phyloP scores from a whole-genome alignment of 1,140 invertebrate genomes.

The Notospermus geniculatus region DNA sequence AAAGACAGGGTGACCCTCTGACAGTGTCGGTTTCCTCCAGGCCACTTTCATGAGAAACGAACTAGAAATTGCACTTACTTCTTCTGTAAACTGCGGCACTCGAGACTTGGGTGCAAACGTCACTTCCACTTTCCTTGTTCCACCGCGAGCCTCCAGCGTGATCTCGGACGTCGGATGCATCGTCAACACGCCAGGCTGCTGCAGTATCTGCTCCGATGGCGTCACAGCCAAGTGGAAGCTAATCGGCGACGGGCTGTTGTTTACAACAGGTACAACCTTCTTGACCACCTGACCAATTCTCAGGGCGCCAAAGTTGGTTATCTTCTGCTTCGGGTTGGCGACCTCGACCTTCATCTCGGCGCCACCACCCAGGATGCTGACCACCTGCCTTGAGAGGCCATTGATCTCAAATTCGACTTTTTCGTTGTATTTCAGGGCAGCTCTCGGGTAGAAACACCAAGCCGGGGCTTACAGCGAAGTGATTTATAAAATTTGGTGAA shows the following conservation, averaged over 20 bases:
- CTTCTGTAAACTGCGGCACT: constrained; percentile 52
- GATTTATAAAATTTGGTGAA: too few species aligned
- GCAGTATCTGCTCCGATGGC: constrained; percentile 38
- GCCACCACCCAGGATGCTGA: constrained; percentile 48
- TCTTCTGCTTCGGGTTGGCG: constrained; percentile 46
- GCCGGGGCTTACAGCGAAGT: too few species aligned
- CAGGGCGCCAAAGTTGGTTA: constrained; percentile 48
- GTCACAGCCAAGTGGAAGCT: constrained; percentile 47
- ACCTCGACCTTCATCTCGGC: constrained; percentile 56
- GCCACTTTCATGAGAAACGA: too few species aligned
- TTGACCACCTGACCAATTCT: constrained; percentile 44
- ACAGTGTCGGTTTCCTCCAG: too few species aligned
- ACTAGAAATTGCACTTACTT: too few species aligned
- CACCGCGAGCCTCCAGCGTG: constrained; percentile 43
- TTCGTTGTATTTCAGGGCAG: constrained; percentile 48
- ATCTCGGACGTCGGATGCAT: constrained; percentile 39
- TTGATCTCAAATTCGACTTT: constrained; percentile 54
- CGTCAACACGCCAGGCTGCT: constrained; percentile 34
- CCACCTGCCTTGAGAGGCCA: constrained; percentile 47
- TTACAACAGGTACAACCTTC: constrained; percentile 49
- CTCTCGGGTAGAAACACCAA: constrained; percentile 51
- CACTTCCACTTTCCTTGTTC: constrained; percentile 44
- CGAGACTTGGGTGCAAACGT: constrained; percentile 43
- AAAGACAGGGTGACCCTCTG: too few species aligned
- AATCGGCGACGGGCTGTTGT: constrained; percentile 52